Evolutionary conservation across 2,888 invertebrate species (phyloP).

Genomic region (Limnephilus lunatus): DNA sequence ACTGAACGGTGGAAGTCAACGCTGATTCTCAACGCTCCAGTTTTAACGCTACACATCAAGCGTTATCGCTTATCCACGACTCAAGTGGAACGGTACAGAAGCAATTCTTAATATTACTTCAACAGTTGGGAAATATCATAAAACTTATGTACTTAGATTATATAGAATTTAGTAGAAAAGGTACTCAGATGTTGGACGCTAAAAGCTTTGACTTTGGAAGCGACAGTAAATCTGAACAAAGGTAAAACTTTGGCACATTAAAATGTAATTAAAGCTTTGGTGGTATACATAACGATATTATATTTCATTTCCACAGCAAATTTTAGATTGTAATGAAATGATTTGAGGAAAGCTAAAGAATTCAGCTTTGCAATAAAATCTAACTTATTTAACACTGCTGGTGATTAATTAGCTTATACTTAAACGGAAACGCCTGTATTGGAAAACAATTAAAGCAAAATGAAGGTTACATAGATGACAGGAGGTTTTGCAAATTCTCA

Average conservation of each 20-base stretch:
- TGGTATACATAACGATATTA: not conserved
- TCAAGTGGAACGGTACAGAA: not conserved
- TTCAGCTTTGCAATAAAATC: not conserved
- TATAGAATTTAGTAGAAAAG: not conserved
- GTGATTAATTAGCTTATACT: not conserved
- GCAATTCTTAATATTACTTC: not conserved
- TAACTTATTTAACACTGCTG: not conserved
- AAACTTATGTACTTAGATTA: not conserved
- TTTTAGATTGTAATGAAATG: not conserved
- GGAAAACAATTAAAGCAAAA: not conserved
- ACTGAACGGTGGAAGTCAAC: not conserved
- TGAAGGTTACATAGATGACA: conserved; percentile 43
- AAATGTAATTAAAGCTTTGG: not conserved
- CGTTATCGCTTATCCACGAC: too few relatives aligned
- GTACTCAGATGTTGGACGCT: not conserved
- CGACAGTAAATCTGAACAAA: not conserved
- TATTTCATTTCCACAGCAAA: not conserved
- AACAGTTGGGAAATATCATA: not conserved
- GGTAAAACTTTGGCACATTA: not conserved
- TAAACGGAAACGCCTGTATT: not conserved
- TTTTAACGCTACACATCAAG: not conserved
- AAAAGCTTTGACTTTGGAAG: not conserved
- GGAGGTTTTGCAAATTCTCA: not conserved
- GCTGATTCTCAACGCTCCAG: not conserved
- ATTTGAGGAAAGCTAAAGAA: not conserved